Evolutionary conservation across 2,888 invertebrate genomes (phyloP).

Genomic region (Eudemis profundana): DNA sequence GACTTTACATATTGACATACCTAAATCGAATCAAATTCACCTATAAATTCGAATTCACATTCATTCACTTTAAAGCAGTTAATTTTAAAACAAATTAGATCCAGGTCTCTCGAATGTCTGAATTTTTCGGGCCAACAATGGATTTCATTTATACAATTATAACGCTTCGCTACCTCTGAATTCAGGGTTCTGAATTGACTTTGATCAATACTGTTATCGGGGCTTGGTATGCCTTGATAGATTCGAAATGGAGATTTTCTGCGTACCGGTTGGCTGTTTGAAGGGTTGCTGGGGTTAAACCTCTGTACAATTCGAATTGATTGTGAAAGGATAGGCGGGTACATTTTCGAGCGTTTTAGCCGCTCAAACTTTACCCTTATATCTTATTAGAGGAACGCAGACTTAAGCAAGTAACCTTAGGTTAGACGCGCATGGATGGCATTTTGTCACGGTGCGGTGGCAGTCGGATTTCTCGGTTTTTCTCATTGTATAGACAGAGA

Average conservation of each 20-base stretch:
- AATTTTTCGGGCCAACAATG: slow-evolving; percentile 4
- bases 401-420: too few relatives aligned
- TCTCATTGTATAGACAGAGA: too few relatives aligned
- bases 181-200: slow-evolving; percentile 1
- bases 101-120: neutral
- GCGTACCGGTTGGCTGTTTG: neutral
- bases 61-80: neutral
- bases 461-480: too few relatives aligned
- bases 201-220: slow-evolving; percentile 26
- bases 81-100: slow-evolving; percentile 2
- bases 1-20: neutral
- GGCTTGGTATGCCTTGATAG: slow-evolving; percentile 18
- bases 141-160: slow-evolving; percentile 12
- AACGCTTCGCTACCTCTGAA: slow-evolving; percentile 15
- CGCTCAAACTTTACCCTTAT: too few relatives aligned
- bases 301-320: neutral
- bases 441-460: too few relatives aligned
- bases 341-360: too few relatives aligned
- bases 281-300: neutral
- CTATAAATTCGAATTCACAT: neutral
- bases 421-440: too few relatives aligned
- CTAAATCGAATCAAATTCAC: neutral
- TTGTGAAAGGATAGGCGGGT: neutral
- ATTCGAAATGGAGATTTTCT: slow-evolving; percentile 1
- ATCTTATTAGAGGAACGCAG: too few relatives aligned